Evolutionary conservation across 2,888 invertebrate species (phyloP), one percentile per base, ranked within the genome.

Genomic region (Hylaea fasciaria): DNA sequence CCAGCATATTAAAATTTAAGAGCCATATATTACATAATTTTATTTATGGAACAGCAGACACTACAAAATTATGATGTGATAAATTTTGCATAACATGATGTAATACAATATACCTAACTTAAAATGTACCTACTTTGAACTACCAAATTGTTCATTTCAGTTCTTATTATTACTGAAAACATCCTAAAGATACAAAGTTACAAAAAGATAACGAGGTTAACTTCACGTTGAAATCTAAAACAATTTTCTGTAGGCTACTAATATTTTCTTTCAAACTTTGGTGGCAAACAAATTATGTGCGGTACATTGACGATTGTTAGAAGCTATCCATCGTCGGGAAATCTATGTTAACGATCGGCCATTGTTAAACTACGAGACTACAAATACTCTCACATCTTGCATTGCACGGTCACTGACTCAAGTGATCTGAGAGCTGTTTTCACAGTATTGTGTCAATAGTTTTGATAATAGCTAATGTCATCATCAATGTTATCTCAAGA

Each of bases 291-390:
- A 28, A 16, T 2, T 47, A 10, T 40, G 13, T 45, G n/a, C 11
- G 39, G 17, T 45, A 54, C 40, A 17, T 50, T 40, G 41, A 49
- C 48, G 10, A n/a, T 12, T 9, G n/a, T 39, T 40, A 13, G 17
- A 13, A 17, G 37, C 48, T n/a, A 37, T 35, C 17, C 22, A 66
- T 22, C 22, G 22, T 22, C 72, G 71, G 77, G 77, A 80, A 79
- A 78, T 76, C 72, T 71, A 71, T 73, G 71, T 67, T 70, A 76
- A 70, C 71, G 71, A 72, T n/a, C 68, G 58, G 48, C 61, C 50
- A 73, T 70, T 75, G 73, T 73, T 67, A 53, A 45, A 54, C 49
- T 54, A 51, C 47, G 63, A 46, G 37, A 39, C 14, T 41, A 59
- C 40, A 50, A 43, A 68, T 69, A 69, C 69, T 66, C 57, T 63